These are phyloP conservation scores for Emmelina monodactyla DNA, from an alignment of 2,888 invertebrate species.

Conservation along the genomic window DNA sequence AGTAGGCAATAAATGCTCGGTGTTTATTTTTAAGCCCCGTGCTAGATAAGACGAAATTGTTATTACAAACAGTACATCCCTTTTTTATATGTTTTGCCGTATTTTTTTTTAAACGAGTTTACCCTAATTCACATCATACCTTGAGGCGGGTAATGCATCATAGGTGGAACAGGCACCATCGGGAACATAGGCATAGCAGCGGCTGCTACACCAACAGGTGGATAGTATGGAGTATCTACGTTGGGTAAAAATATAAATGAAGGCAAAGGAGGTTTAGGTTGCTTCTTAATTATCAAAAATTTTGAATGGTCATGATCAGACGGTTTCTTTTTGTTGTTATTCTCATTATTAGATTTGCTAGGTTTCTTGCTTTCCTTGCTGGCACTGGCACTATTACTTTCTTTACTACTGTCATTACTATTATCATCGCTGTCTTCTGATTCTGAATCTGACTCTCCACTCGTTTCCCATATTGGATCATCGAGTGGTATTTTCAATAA, in stretches of 20 bases:
- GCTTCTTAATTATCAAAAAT: conserved; percentile 41
- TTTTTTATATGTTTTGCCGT: too few relatives aligned
- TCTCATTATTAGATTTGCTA: conserved; percentile 15
- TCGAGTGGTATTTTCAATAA: conserved; percentile 42
- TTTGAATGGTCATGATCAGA: conserved; percentile 45
- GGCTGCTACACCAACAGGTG: conserved; percentile 44
- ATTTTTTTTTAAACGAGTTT: too few relatives aligned
- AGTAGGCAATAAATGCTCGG: too few relatives aligned
- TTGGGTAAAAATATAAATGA: conserved; percentile 52
- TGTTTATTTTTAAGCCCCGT: too few relatives aligned
- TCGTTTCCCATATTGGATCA: conserved; percentile 43
- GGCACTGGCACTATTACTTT: conserved; percentile 14
- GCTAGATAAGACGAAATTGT: too few relatives aligned
- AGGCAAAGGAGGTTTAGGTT: conserved; percentile 39
- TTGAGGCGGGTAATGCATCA: too few relatives aligned
- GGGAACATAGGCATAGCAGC: conserved; percentile 41
- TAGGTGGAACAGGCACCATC: conserved; percentile 17
- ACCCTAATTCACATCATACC: too few relatives aligned
- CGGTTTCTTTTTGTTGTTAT: too few relatives aligned
- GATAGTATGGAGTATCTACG: conserved; percentile 44
- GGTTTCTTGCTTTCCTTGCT: not conserved
- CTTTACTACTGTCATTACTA: conserved; percentile 21
- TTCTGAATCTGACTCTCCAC: conserved; percentile 19
- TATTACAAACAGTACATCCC: too few relatives aligned
- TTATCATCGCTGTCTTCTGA: conserved; percentile 18